Base-by-base conservation (phyloP, 2,113 vertebrate genomes). In the Myotis yumanensis region DNA sequence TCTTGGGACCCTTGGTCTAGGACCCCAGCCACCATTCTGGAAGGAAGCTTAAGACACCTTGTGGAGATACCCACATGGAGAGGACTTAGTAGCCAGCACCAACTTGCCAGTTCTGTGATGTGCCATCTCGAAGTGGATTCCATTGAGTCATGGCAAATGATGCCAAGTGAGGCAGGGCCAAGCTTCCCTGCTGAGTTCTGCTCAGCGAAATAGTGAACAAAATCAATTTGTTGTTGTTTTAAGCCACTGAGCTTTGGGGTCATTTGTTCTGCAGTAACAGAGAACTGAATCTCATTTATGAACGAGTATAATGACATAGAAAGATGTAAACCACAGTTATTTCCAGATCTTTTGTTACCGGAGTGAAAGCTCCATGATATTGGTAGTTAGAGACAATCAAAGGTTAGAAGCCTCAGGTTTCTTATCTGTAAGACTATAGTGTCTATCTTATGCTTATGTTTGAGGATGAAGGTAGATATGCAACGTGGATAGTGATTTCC, bases 71-170 rank as follows among this genome's bases (percentile, higher is more conserved):
- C 66, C 28, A 8, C 46, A 1, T 0, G 3, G 32, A 37, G 57
- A 18, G 23, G 68, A 30, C 37, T 43, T 20, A 12, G 0, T 1
- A 35, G 35, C 11, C 20, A 37, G 57, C 3, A 1, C 17, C 20
- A 7, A 18, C n/a, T 20, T 6, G 8, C 51, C 20, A 51, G 75
- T 3, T 69, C 32, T 18, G 40, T 16, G 30, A 23, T 8, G 11
- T 0, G 0, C 23, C 15, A 1, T 52, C 69, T 62, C 8, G 11
- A 40, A 20, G 7, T 11, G 20, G 59, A 43, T 22, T 17, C 14
- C 17, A 4, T 3, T 69, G 75, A 69, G 28, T 28, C 5, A 32
- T 12, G 11, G 10, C 25, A 9, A 14, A 20, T 16, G 76, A 43
- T 40, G 16, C 66, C 52, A 1, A 0, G 15, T 37, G 46, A 28